Evolutionary conservation across 2,888 invertebrate genomes (phyloP), one percentile per base, ranked within the genome.

Genomic region (Exephanes ischioxanthus): DNA sequence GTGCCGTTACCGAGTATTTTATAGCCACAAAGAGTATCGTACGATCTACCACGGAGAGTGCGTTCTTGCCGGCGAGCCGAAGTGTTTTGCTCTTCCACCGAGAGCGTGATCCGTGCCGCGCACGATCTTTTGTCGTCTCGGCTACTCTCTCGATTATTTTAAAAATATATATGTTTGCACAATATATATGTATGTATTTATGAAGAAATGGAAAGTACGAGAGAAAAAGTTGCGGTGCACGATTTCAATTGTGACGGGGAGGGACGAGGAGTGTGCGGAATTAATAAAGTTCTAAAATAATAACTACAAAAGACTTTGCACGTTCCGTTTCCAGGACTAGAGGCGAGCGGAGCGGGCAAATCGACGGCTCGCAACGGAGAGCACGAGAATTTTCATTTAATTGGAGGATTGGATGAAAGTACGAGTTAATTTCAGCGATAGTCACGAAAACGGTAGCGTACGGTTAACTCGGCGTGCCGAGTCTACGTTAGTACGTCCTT

Each of bases 401-500:
- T 84, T 80, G 55, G 33, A 75, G 71, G 76, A 71, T 80, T n/a
- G 76, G 80, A 84, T 84, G 84, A 84, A 84, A 84, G 84, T 55
- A 53, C 48, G 76, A 76, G 76, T 84, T 71, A 48, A 66, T 80
- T 72, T 84, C 41, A 48, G 71, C 26, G 63, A 55, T 16, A 48
- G 72, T 70, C 68, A 58, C 68, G 68, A 70, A 45, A 45, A 11
- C 45, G 3, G 3, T 16, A 16, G 45, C 45, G 14, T 14, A 45
- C 45, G 14, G 14, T 45, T 45, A 45, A 45, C 14, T 14, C 45
- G 45, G 16, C 45, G 45, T 16, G 4, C 37, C 51, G 48, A 48
- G 14, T 26, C 67, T 26, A 11, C 63, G 45, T 48, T 80, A 16
- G 66, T 55, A 41, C 45, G 63, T 63, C 22, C 30, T 79, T 53